A percentile compares a stretch with the other conserved stretches of the same genome.
Conservation (phyloP, 2,113 vertebrate species). For the Ahaetulla prasina region DNA sequence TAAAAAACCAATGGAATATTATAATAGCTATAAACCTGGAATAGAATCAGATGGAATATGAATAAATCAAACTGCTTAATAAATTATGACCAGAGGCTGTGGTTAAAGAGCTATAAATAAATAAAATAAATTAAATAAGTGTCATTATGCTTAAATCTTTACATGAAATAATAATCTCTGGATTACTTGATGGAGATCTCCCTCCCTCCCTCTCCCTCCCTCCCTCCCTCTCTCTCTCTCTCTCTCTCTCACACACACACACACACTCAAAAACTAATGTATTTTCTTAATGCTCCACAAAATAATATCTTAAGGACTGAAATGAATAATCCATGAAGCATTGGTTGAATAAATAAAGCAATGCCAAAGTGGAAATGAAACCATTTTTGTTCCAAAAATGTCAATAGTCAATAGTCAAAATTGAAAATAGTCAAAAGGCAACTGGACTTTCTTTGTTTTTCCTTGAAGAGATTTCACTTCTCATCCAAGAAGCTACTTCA, state of each 20-base stretch:
- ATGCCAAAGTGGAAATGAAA: no score
- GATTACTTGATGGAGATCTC: background rate
- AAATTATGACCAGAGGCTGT: background rate
- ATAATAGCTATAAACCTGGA: background rate
- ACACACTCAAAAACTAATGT: background rate
- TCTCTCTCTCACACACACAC: background rate
- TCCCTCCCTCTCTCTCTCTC: background rate
- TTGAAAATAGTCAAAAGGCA: no score
- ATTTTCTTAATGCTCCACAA: background rate
- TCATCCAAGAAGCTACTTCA: no score
- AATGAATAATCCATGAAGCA: background rate
- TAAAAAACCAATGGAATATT: background rate
- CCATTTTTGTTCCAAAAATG: no score
- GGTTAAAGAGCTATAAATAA: background rate
- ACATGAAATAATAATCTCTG: background rate
- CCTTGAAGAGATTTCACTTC: no score
- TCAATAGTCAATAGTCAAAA: no score
- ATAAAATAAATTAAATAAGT: background rate
- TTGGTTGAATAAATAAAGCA: no score
- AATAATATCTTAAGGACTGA: background rate
- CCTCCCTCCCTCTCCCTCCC: background rate
- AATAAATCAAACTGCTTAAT: background rate
- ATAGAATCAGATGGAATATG: background rate
- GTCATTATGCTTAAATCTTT: background rate
- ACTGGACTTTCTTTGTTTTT: no score